Conservation (phyloP, 2,888 invertebrate genomes). For the Corythucha ciliata region DNA sequence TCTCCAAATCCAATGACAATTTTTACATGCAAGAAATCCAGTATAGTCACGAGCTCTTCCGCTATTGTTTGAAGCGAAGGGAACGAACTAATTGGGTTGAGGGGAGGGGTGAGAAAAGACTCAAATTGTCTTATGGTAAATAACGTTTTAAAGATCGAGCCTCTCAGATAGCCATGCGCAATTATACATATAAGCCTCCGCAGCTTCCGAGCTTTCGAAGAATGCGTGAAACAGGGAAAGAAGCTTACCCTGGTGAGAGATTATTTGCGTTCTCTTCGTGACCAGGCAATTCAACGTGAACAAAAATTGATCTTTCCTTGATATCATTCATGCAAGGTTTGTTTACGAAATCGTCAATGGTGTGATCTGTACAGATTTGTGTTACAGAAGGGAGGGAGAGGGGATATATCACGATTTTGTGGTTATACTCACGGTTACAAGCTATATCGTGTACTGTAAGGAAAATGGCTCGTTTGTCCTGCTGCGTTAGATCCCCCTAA, state of each 20-base stretch:
- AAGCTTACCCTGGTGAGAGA: slow-evolving; percentile 60
- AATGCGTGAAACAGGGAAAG: not conserved
- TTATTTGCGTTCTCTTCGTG: slow-evolving; percentile 74
- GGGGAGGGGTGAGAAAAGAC: not conserved
- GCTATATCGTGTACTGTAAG: slow-evolving; percentile 84
- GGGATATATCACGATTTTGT: not conserved
- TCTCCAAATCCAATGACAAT: slow-evolving; percentile 79
- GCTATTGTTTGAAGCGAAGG: slow-evolving; percentile 73
- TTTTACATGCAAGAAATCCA: slow-evolving; percentile 72
- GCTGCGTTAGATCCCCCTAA: slow-evolving; percentile 70
- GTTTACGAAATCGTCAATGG: slow-evolving; percentile 72
- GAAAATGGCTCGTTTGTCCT: slow-evolving; percentile 72
- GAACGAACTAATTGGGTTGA: slow-evolving; percentile 43
- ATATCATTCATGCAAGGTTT: slow-evolving; percentile 76
- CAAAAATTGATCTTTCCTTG: slow-evolving; percentile 73
- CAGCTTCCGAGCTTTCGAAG: no score
- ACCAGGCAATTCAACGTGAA: slow-evolving; percentile 77
- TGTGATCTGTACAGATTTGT: slow-evolving; percentile 53
- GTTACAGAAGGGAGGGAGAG: not conserved
- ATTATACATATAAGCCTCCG: no score
- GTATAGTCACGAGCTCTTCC: slow-evolving; percentile 68
- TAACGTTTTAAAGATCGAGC: no score
- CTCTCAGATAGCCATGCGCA: no score
- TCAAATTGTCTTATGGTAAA: no score
- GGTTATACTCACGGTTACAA: slow-evolving; percentile 57